Base-by-base conservation (phyloP, 2,888 invertebrate genomes). In the Xestia c-nigrum region DNA sequence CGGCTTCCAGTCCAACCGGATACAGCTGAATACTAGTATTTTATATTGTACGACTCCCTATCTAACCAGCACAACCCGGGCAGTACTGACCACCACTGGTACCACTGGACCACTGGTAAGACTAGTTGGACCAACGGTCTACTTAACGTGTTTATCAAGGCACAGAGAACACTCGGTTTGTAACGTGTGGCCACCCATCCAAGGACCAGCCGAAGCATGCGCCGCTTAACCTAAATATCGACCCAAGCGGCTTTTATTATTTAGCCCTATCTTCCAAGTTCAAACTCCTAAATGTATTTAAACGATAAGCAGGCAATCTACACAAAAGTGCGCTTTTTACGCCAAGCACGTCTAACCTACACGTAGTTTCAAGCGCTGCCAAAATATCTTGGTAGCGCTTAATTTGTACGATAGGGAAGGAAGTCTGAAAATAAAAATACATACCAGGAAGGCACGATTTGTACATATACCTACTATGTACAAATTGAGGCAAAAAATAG, bases 331-430 rank as follows among this genome's bases (percentile, higher is more conserved):
- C 43, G 63, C 59, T 68, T 76, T 78, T 69, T 47, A 78, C 72
- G 72, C 74, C 74, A 67, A 74, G 74, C 73, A 77, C 82, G 82
- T 69, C 38, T 68, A 47, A 52, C 63, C 52, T 59, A 72, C 71
- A 67, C 38, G 40, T 63, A 78, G 61, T 64, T 57, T 82, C 72
- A 14, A 78, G 72, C 50, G 66, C 69, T 82, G 81, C 73, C 82
- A 67, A 77, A 77, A 82, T 77, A 64, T 70, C 77, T 73, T 73
- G 77, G 61, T 81, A 78, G 55, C 72, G 66, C 73, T 78, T 82
- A 82, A 81, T 81, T 82, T 76, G 76, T 77, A 67, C 61, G 74
- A 84, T 71, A 81, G 73, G 79, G 79, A 70, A 81, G 63, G 73
- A 78, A 78, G 52, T 0, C n/a, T 55, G 66, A 6, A 66, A 74